Conservation (phyloP, 2,113 vertebrate genomes). For the Craseonycteris thonglongyai region DNA sequence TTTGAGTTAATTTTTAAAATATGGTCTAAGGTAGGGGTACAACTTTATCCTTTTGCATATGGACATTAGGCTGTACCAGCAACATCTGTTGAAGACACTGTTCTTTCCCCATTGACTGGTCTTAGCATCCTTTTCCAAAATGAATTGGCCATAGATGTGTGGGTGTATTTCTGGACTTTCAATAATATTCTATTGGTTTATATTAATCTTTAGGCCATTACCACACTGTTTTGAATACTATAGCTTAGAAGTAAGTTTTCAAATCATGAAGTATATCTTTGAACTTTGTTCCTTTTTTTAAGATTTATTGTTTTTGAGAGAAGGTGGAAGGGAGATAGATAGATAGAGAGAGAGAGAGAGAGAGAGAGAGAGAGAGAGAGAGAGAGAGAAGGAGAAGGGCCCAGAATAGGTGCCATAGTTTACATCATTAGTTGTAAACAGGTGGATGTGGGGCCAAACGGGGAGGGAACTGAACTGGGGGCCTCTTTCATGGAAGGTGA, state of each 20-base stretch:
- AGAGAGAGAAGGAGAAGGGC: no score
- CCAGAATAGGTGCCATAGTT: no score
- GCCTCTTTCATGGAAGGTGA: no score
- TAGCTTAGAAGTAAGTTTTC: neutral
- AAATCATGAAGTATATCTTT: neutral
- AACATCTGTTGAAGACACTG: neutral
- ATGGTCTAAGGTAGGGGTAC: neutral
- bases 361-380: no score
- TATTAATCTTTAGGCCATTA: neutral
- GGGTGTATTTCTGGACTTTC: neutral
- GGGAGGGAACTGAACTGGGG: no score
- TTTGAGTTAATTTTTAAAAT: neutral
- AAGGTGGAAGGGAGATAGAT: no score
- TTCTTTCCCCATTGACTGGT: neutral
- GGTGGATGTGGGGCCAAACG: no score
- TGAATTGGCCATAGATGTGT: neutral
- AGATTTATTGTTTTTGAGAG: no score
- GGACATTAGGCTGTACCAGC: neutral
- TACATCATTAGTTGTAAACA: no score
- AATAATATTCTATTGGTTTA: neutral
- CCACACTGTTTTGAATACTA: neutral
- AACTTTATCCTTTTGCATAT: neutral
- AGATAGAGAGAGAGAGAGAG: no score
- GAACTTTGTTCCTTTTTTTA: neutral
- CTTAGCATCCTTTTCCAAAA: neutral